A percentile compares a stretch with the other conserved stretches of the same genome.
These are phyloP conservation scores for Drosophila arawakana DNA, from an alignment of 1,140 invertebrate species.

Conservation along the genomic window DNA sequence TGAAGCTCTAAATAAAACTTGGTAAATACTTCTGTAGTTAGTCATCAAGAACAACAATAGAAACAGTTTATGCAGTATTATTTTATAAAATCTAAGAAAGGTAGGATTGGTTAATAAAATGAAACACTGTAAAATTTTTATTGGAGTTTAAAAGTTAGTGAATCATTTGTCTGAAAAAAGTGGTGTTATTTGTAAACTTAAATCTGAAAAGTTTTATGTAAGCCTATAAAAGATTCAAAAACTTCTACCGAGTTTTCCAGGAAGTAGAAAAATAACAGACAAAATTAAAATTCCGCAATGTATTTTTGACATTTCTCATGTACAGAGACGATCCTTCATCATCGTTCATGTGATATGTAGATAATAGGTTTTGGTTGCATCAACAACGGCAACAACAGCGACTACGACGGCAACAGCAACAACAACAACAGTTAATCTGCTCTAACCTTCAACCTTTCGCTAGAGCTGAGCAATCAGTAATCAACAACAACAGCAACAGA, in stretches of 20 bases:
- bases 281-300: slow-evolving; percentile 9
- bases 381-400: slow-evolving; percentile 23
- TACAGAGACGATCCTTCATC: slow-evolving; percentile 34
- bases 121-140: too few species aligned
- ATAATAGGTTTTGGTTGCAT: slow-evolving; percentile 69
- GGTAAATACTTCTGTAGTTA: neutral
- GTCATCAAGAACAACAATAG: too few species aligned
- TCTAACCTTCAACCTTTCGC: slow-evolving; percentile 79
- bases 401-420: slow-evolving; percentile 4
- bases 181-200: too few species aligned
- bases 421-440: slow-evolving; percentile 71
- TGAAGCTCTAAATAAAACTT: neutral
- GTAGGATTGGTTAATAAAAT: too few species aligned
- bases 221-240: neutral
- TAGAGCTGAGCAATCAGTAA: slow-evolving; percentile 59
- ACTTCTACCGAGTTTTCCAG: neutral
- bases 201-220: too few species aligned
- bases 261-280: neutral
- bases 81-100: too few species aligned
- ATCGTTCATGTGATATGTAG: slow-evolving; percentile 73
- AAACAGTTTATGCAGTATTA: too few species aligned
- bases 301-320: slow-evolving; percentile 56
- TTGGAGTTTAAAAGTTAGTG: too few species aligned
- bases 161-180: too few species aligned
- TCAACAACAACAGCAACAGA: slow-evolving; percentile 47